Evolutionary conservation across 2,888 invertebrate species (phyloP).

Genomic region (Thereva nobilitata): DNA sequence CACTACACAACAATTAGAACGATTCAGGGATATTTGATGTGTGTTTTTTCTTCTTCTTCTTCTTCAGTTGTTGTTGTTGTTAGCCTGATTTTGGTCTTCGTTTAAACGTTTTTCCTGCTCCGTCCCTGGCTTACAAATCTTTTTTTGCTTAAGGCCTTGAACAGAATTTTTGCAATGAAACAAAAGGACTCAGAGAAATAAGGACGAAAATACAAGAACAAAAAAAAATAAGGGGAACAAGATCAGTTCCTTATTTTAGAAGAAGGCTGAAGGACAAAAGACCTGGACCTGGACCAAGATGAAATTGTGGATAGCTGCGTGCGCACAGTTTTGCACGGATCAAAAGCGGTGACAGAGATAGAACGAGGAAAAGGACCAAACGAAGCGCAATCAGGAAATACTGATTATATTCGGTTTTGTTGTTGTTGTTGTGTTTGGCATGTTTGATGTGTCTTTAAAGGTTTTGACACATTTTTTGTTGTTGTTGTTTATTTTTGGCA

Average conservation of each 20-base stretch:
- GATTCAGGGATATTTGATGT: not conserved
- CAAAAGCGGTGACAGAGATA: conserved; percentile 1
- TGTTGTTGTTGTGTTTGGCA: not conserved
- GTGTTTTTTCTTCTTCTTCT: conserved; percentile 17
- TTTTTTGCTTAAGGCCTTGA: conserved; percentile 7
- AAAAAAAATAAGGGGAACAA: not conserved
- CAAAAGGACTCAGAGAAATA: not conserved
- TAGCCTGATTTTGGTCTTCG: not conserved
- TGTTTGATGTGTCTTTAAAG: conserved; percentile 2
- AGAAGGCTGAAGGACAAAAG: conserved; percentile 2
- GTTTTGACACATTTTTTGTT: conserved; percentile 3
- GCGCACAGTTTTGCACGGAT: not conserved
- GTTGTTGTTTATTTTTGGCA: not conserved
- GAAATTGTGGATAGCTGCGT: not conserved
- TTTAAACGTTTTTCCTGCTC: too few species aligned
- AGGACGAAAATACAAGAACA: conserved; percentile 3
- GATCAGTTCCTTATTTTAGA: conserved; percentile 13
- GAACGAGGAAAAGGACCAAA: conserved; percentile 20
- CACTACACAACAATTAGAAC: conserved; percentile 13
- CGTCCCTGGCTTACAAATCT: not conserved
- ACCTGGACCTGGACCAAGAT: too few species aligned
- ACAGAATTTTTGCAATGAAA: conserved; percentile 17
- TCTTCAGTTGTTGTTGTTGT: not conserved
- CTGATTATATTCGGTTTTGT: conserved; percentile 14
- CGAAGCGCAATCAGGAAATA: conserved; percentile 12